These are phyloP conservation scores for Cardiocondyla obscurior DNA, from an alignment of 1,140 invertebrate species.

Conservation along the genomic window DNA sequence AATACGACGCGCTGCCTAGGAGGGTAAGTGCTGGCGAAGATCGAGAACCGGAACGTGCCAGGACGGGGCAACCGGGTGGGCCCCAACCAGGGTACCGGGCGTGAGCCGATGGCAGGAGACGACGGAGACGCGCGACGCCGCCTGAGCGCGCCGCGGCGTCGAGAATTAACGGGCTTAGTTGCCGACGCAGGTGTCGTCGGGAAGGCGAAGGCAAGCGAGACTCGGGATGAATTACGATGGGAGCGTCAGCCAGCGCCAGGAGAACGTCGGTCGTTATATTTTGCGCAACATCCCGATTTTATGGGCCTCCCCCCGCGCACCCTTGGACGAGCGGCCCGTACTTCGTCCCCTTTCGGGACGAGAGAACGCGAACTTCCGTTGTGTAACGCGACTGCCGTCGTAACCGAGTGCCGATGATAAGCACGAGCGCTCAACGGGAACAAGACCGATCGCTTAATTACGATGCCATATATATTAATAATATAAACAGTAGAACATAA, in stretches of 20 bases:
- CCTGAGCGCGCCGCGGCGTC: conserved; percentile 71
- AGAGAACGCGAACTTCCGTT: conserved; percentile 73
- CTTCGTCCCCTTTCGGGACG: conserved; percentile 52
- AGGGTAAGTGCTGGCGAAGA: conserved; percentile 51
- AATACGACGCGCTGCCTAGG: conserved; percentile 32
- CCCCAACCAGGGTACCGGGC: conserved; percentile 31
- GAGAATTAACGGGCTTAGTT: conserved; percentile 84
- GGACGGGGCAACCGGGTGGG: conserved; percentile 49
- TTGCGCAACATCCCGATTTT: conserved; percentile 84
- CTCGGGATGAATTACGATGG: conserved; percentile 80
- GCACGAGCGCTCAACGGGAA: neutral
- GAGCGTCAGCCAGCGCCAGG: conserved; percentile 78
- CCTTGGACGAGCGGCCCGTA: conserved; percentile 36
- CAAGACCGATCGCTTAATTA: neutral
- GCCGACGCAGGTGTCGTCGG: conserved; percentile 81
- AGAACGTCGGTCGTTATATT: conserved; percentile 80
- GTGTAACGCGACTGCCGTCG: conserved; percentile 17
- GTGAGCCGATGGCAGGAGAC: conserved; percentile 65
- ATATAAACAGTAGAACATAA: neutral
- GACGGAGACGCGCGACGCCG: conserved; percentile 65
- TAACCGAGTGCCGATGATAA: conserved; percentile 2
- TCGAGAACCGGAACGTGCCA: conserved; percentile 64
- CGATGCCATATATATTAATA: neutral
- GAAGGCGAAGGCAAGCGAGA: conserved; percentile 76
- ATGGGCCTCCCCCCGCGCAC: conserved; percentile 75